Evolutionary conservation across 2,113 vertebrate genomes (phyloP), one percentile per base, ranked within the genome.

Genomic region (Brachypodius melanocephalos): DNA sequence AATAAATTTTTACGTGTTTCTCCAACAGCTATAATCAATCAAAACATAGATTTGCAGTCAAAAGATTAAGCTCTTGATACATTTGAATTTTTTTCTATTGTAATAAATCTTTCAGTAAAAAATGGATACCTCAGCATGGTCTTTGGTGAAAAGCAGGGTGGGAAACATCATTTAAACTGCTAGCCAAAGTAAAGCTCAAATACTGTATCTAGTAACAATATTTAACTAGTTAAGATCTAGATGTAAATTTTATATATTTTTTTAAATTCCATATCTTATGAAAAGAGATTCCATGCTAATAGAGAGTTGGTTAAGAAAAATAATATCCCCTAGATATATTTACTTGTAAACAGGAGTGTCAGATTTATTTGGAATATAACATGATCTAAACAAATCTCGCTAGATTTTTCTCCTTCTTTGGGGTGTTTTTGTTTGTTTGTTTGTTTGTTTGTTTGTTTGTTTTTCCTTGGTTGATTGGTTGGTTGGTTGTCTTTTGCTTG

Each of bases 1-100:
- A 97, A 95, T 82, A 93, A 88, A 52, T 89, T 92, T 93, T 91
- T 92, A 90, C 84, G 88, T 29, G 52, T 84, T 94, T 90, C 62
- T 94, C 14, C 48, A 90, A 69, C 90, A 93, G 62, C 66, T 84
- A 67, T 88, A 92, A 96, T 96, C 91, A 96, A 95, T 95, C 96
- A 95, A 96, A 97, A 83, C 74, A 82, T 58, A 91, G 69, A 94
- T 96, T 95, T 94, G 69, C 55, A 91, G 82, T 90, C 75, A 63
- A 91, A 91, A 91, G 69, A 85, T 96, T 94, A 96, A 52, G 59
- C 28, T 94, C 40, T 77, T 91, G 82, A 93, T 91, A 72, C 49
- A 78, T 95, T 90, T 90, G 69, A 89, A 72, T 94, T 90, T 96
- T 90, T 36, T 89, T 68, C 48, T 87, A 28, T 89, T 95, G 45